Conservation (phyloP, 2,888 invertebrate genomes). For the Theristus sp. region DNA sequence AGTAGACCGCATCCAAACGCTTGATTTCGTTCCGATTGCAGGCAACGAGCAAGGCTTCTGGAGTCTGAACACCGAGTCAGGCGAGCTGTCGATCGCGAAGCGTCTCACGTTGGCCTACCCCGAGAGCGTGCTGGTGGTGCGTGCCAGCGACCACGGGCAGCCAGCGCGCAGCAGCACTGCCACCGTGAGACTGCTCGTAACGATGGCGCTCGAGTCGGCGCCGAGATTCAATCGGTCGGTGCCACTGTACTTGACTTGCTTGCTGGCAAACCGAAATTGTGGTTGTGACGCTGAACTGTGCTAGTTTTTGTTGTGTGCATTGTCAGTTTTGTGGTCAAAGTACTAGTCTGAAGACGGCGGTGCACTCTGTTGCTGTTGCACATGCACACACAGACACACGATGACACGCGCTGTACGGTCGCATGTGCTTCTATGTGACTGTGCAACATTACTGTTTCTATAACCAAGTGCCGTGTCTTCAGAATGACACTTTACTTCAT, state of each 20-base stretch:
- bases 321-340: too few relatives aligned
- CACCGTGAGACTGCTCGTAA: slow-evolving; percentile 64
- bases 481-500: too few relatives aligned
- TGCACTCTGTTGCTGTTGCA: too few relatives aligned
- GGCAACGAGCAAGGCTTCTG: slow-evolving; percentile 51
- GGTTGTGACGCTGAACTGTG: too few relatives aligned
- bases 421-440: too few relatives aligned
- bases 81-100: slow-evolving; percentile 13
- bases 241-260: not conserved
- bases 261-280: not conserved
- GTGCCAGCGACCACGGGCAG: slow-evolving; percentile 56
- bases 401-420: too few relatives aligned
- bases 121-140: slow-evolving; percentile 64
- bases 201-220: slow-evolving; percentile 69
- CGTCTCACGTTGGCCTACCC: slow-evolving; percentile 28
- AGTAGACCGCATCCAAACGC: too few relatives aligned
- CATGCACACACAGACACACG: too few relatives aligned
- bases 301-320: too few relatives aligned
- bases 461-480: too few relatives aligned
- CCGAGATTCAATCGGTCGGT: slow-evolving; percentile 37
- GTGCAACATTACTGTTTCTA: too few relatives aligned
- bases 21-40: slow-evolving; percentile 29
- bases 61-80: slow-evolving; percentile 15
- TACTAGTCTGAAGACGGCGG: too few relatives aligned
- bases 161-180: slow-evolving; percentile 50